Evolutionary conservation across 2,113 vertebrate genomes (phyloP).

Genomic region (Gasterosteus aculeatus): DNA sequence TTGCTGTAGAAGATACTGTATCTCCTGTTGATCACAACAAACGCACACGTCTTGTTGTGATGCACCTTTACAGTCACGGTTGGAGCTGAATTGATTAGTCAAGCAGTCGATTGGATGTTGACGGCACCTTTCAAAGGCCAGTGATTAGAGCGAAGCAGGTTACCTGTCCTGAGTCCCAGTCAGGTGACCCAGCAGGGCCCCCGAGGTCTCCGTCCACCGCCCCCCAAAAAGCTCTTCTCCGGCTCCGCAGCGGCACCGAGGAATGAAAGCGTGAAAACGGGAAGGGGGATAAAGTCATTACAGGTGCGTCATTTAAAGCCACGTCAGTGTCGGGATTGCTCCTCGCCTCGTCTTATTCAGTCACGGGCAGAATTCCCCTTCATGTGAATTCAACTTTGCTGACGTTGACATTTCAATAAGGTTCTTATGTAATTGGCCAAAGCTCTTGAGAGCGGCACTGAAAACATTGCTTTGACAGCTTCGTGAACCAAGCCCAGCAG

Average conservation of each 20-base stretch:
- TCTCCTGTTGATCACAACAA: conserved; percentile 15
- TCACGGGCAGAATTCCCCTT: conserved; percentile 1
- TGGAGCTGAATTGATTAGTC: neutral
- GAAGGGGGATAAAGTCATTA: conserved; percentile 14
- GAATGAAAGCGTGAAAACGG: neutral
- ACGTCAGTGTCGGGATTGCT: neutral
- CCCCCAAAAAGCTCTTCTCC: neutral
- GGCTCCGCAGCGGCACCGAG: neutral
- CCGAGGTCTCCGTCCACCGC: conserved; percentile 33
- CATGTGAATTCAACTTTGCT: conserved; percentile 48
- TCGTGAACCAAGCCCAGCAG: neutral
- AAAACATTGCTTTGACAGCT: conserved; percentile 60
- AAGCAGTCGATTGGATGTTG: rapidly evolving
- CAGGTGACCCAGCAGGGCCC: conserved; percentile 33
- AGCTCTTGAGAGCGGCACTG: conserved; percentile 40
- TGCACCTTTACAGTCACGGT: neutral
- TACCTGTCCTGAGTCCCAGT: neutral
- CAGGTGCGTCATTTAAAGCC: conserved; percentile 20
- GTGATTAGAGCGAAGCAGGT: neutral
- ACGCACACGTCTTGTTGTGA: neutral
- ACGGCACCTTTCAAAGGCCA: too few relatives aligned
- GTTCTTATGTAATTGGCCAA: conserved; percentile 58
- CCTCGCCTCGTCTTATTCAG: conserved; percentile 1
- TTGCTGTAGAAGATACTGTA: neutral
- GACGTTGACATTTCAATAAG: conserved; percentile 66